Percentiles rank a stretch among this genome's conserved stretches.
phyloP scores from a whole-genome alignment of 2,888 invertebrate species.

The Apocheima hispidaria region DNA sequence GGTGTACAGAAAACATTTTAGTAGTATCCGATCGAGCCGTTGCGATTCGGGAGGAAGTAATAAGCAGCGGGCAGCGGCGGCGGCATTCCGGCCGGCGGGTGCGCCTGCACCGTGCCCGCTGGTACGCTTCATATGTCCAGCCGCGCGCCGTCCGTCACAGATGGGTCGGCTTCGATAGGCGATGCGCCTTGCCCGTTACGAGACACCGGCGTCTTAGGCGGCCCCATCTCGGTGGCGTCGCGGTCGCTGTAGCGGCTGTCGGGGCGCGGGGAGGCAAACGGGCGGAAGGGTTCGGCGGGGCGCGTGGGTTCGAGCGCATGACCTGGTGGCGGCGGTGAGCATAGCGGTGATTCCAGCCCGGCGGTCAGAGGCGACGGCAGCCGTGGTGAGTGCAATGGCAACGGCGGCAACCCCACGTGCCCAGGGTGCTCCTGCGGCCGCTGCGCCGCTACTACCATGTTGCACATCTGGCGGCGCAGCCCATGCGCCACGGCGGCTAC shows the following conservation, averaged over 20 bases:
- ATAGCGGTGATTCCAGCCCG: conserved; percentile 87
- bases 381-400: conserved; percentile 76
- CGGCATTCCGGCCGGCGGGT: conserved; percentile 47
- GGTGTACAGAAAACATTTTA: conserved; percentile 51
- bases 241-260: conserved; percentile 89
- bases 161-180: conserved; percentile 86
- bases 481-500: conserved; percentile 95
- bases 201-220: conserved; percentile 72
- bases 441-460: conserved; percentile 89
- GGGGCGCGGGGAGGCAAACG: conserved; percentile 85
- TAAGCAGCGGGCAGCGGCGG: conserved; percentile 72
- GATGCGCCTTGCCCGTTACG: conserved; percentile 80
- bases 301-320: conserved; percentile 88
- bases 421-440: conserved; percentile 77
- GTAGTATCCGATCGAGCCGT: conserved; percentile 76
- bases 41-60: conserved; percentile 78
- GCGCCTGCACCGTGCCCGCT: conserved; percentile 71
- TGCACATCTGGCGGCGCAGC: conserved; percentile 94
- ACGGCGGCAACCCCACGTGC: conserved; percentile 79
- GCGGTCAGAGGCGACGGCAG: conserved; percentile 85
- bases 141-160: conserved; percentile 85
- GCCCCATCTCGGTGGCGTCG: conserved; percentile 83
- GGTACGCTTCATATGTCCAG: conserved; percentile 83
- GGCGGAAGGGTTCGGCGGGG: conserved; percentile 84
- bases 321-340: conserved; percentile 88